A percentile compares a stretch with the other conserved stretches of the same genome.
phyloP scores from a whole-genome alignment of 2,797 vertebrate genomes.

The Falco rusticolus region DNA sequence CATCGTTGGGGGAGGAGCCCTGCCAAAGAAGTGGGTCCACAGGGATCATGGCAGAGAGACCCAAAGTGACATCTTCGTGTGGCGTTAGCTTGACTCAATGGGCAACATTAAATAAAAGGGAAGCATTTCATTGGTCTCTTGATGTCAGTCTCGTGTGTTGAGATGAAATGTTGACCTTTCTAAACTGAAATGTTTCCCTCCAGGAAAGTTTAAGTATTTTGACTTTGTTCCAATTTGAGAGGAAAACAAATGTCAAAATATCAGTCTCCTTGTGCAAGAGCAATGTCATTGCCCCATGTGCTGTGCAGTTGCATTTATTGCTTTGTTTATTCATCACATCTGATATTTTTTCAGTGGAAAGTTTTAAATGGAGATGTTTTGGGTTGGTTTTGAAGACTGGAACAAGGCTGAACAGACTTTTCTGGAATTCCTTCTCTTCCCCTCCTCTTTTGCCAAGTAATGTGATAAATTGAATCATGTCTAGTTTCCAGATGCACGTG shows the following conservation, averaged over 20 bases:
- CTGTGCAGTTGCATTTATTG: neutral
- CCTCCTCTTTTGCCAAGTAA: neutral
- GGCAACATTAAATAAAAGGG: neutral
- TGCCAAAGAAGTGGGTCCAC: neutral
- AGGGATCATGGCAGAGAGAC: neutral
- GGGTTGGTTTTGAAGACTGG: neutral
- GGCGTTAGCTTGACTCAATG: neutral
- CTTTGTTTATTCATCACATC: neutral
- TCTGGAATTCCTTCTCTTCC: neutral
- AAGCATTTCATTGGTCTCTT: neutral
- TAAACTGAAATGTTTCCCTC: neutral
- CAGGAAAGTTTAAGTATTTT: neutral
- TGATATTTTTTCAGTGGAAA: neutral
- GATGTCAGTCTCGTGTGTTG: neutral
- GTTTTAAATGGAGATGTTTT: neutral
- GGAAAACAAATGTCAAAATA: conserved; percentile 10
- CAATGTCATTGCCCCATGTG: neutral
- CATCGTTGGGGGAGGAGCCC: neutral
- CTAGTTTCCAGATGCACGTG: neutral
- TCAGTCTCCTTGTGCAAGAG: conserved; percentile 10
- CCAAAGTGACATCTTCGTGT: neutral
- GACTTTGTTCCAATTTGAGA: neutral
- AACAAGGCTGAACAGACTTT: neutral
- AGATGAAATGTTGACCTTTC: conserved; percentile 19
- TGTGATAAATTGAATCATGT: neutral